Base-by-base conservation (phyloP, 1,140 invertebrate genomes). In the Drosophila serrata region DNA sequence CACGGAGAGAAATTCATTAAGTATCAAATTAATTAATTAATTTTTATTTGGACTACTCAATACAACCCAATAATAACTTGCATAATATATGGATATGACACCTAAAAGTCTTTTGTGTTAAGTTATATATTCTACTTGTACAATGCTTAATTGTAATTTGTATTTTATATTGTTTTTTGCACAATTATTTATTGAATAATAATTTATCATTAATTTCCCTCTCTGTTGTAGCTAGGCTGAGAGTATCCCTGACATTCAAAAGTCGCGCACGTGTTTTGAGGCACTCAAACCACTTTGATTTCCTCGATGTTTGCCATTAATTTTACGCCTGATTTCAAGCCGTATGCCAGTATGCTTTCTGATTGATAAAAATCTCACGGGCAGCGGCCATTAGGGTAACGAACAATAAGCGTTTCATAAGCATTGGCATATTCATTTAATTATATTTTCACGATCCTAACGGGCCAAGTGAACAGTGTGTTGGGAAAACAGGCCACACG, bases 331-430 rank as follows among this genome's bases (percentile, higher is more conserved):
- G 85, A 81, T 81, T 90, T 69, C 74, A 60, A 53, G 37, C 24
- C 37, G 13, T n/a, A n/a, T 31, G 29, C 35, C 35, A 29, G 27
- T 22, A 59, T 33, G 55, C 37, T 43, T 13, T 39, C 67, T 81
- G 78, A 85, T 90, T 90, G 85, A 90, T 90, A 81, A 81, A 75
- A 85, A 85, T 90, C 85, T 90, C 85, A 90, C 85, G 85, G 78
- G 35, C 22, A 24, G 67, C 51, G 12, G 46, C 46, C 56, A 40
- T 45, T 70, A 57, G 60, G 64, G 65, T 40, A 48, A 19, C 22
- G 37, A 42, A 65, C 45, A 65, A 65, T 68, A 42, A 19, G 24
- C 39, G 12, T 17, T 35, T 22, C 51, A 60, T 58, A 67, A 45
- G 27, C 33, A 49, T 55, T 12, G 45, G 29, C 37, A 57, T 58